Conservation (phyloP, 2,797 vertebrate genomes). For the Spheniscus humboldti region DNA sequence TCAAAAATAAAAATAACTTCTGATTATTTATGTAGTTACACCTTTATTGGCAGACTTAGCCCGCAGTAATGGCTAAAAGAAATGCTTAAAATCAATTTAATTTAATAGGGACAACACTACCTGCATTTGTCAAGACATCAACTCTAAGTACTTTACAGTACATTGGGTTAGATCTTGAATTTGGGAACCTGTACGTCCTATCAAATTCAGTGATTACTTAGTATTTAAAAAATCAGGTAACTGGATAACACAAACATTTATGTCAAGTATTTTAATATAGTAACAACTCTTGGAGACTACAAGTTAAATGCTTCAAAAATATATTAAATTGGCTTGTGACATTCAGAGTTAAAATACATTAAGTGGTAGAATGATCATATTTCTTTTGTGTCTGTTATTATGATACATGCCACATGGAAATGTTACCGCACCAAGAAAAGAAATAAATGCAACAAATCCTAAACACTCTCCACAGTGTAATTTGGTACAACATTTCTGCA, state of each 20-base stretch:
- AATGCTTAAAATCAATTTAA: neutral
- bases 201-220: neutral
- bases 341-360: neutral
- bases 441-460: neutral
- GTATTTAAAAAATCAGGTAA: neutral
- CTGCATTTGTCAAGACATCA: neutral
- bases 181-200: neutral
- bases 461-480: neutral
- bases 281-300: neutral
- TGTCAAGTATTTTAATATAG: neutral
- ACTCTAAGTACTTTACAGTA: neutral
- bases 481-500: neutral
- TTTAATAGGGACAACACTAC: neutral
- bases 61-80: neutral
- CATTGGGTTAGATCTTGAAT: neutral
- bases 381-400: neutral
- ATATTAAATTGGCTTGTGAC: neutral
- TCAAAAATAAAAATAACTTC: neutral
- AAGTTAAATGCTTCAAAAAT: neutral
- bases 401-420: neutral
- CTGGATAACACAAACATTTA: neutral
- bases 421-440: neutral
- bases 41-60: neutral
- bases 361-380: neutral
- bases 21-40: neutral